Evolutionary conservation across 2,888 invertebrate genomes (phyloP), one percentile per base, ranked within the genome.

Genomic region (Netelia melanura): DNA sequence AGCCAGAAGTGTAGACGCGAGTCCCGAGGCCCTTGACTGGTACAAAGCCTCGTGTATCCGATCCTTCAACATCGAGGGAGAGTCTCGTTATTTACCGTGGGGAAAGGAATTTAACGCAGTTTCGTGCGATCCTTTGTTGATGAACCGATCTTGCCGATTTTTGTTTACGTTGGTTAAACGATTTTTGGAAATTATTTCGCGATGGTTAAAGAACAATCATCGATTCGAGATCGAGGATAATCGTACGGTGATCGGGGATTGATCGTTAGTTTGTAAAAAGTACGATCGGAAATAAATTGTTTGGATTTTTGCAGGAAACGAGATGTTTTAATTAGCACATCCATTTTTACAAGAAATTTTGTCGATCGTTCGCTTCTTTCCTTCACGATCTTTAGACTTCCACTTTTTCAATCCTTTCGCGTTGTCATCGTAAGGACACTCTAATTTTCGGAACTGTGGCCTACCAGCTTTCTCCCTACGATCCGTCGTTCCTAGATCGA

Each of bases 371-470:
- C 43, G 52, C 11, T 77, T 86, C 1, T 81, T 71, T 14, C 85
- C 83, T n/a, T 14, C 52, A 30, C 77, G 65, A 71, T 81, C 83
- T 65, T 82, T 89, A 0, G 86, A 68, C 52, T 87, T 89, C 72
- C 85, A 86, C 48, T 61, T 90, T 30, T 75, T 89, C 44, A 56
- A 62, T 2, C 25, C 80, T 38, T 85, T 87, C 83, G 75, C 79
- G 64, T 87, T 84, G 14, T 89, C 86, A n/a, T 90, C 89, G 43
- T 78, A 86, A 1, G 89, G 88, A 72, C 90, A 88, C 9, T 71
- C 77, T 1, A 74, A 52, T 25, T 86, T 87, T 3, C 38, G 48
- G 0, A 70, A 43, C 9, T 68, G 85, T 9, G 64, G 43, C 64
- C 54, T 30, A n/a, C 61, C 62, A 2, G 52, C 30, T 38, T 14